A percentile compares a stretch with the other conserved stretches of the same genome.
These are phyloP conservation scores for Disparrhopalites patrizii DNA, from an alignment of 2,888 invertebrate genomes.

Conservation along the genomic window DNA sequence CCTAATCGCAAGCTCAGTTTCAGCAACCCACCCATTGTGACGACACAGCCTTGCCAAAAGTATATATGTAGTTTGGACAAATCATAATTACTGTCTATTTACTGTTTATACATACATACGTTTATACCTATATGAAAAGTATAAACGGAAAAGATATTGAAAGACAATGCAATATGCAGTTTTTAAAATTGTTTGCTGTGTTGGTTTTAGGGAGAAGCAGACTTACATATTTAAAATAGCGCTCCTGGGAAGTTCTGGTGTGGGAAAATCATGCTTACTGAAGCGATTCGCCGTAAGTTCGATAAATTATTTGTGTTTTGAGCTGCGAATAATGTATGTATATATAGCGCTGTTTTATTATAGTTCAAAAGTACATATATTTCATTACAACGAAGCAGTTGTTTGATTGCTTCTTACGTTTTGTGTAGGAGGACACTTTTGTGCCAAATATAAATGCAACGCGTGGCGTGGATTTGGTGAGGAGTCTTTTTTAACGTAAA, in stretches of 20 bases:
- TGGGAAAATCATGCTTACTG: slow-evolving; percentile 43
- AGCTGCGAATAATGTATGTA: too few species aligned
- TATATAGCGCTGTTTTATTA: too few species aligned
- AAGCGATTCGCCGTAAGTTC: slow-evolving; percentile 41
- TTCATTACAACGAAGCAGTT: too few species aligned
- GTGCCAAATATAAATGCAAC: slow-evolving; percentile 41
- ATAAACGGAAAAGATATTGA: too few species aligned
- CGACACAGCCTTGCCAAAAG: slow-evolving; percentile 10
- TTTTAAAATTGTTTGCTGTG: neutral
- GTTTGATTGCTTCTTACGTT: neutral
- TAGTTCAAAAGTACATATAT: neutral
- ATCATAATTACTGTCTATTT: neutral
- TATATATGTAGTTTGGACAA: neutral
- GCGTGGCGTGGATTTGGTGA: slow-evolving; percentile 42
- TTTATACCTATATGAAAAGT: neutral
- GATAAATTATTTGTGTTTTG: neutral
- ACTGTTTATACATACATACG: neutral
- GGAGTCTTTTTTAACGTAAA: neutral
- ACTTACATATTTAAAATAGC: slow-evolving; percentile 45
- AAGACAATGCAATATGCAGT: too few species aligned
- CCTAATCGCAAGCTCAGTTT: slow-evolving; percentile 24
- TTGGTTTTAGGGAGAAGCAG: neutral
- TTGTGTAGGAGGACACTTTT: slow-evolving; percentile 39
- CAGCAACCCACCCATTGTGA: slow-evolving; percentile 1
- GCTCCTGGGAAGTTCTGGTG: slow-evolving; percentile 42